These are phyloP conservation scores for Drosophila ficusphila DNA, from an alignment of 1,140 invertebrate species.

Conservation along the genomic window DNA sequence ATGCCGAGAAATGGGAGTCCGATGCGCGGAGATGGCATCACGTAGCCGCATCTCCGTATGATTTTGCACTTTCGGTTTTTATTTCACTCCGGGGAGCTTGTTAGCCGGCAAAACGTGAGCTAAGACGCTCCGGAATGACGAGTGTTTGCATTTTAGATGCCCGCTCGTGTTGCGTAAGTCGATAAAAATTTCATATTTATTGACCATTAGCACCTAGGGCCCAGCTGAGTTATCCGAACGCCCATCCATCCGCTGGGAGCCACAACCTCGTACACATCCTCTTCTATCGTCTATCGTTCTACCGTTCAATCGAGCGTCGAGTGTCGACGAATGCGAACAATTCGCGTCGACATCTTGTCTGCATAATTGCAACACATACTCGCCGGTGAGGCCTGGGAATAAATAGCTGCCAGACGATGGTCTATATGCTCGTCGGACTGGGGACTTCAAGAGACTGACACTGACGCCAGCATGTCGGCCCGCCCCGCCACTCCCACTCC, in stretches of 20 bases:
- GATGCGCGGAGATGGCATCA: slow-evolving; percentile 52
- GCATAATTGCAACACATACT: slow-evolving; percentile 81
- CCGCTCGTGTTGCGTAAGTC: slow-evolving; percentile 68
- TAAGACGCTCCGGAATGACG: slow-evolving; percentile 35
- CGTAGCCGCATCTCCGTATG: slow-evolving; percentile 62
- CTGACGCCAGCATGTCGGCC: slow-evolving; percentile 74
- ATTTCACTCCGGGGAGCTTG: slow-evolving; percentile 80
- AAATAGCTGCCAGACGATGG: slow-evolving; percentile 40
- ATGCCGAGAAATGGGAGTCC: background rate
- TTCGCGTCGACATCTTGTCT: slow-evolving; percentile 83
- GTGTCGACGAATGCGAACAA: slow-evolving; percentile 71
- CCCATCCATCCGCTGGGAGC: background rate
- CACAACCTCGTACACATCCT: background rate
- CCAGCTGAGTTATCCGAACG: slow-evolving; percentile 56
- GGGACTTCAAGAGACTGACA: slow-evolving; percentile 50
- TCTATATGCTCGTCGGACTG: slow-evolving; percentile 19
- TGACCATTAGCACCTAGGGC: slow-evolving; percentile 75
- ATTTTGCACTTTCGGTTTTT: slow-evolving; percentile 74
- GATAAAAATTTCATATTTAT: slow-evolving; percentile 82
- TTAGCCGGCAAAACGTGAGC: slow-evolving; percentile 67
- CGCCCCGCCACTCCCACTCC: slow-evolving; percentile 8
- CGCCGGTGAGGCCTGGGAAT: slow-evolving; percentile 40
- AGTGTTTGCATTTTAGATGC: slow-evolving; percentile 75
- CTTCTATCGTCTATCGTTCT: too few species aligned
- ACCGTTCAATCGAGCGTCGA: slow-evolving; percentile 14